phyloP scores from a whole-genome alignment of 1,140 invertebrate genomes.

The Drosophila quadrilineata region DNA sequence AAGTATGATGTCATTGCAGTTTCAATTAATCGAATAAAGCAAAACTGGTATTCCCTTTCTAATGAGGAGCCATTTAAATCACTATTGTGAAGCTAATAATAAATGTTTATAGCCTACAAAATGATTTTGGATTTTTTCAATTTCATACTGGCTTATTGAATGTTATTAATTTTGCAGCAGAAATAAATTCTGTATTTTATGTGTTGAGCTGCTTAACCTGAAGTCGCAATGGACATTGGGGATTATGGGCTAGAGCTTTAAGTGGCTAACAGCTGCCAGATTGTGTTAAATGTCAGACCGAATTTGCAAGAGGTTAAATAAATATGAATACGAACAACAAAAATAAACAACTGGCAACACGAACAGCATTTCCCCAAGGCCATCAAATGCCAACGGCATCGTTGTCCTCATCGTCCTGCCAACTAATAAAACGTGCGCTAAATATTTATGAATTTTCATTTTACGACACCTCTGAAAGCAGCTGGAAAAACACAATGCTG shows the following conservation, averaged over 20 bases:
- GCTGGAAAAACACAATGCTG: conserved; percentile 35
- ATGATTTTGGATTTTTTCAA: too few relatives aligned
- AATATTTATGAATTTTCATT: conserved; percentile 76
- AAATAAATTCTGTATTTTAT: too few relatives aligned
- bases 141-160: too few relatives aligned
- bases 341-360: conserved; percentile 8
- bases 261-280: conserved; percentile 14
- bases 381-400: conserved; percentile 26
- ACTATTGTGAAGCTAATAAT: too few relatives aligned
- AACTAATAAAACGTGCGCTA: conserved; percentile 73
- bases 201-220: too few relatives aligned
- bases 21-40: background rate
- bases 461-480: conserved; percentile 66
- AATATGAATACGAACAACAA: conserved; percentile 16
- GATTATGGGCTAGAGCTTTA: conserved; percentile 5
- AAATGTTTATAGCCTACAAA: too few relatives aligned
- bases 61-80: too few relatives aligned
- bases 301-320: conserved; percentile 26
- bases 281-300: conserved; percentile 22
- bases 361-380: conserved; percentile 28
- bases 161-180: too few relatives aligned
- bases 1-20: too few relatives aligned
- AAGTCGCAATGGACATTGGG: too few relatives aligned
- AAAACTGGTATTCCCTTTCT: too few relatives aligned
- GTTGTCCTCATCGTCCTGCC: conserved; percentile 24